Base-by-base conservation (phyloP, 2,888 invertebrate species). In the Drosophila suboccidentalis region DNA sequence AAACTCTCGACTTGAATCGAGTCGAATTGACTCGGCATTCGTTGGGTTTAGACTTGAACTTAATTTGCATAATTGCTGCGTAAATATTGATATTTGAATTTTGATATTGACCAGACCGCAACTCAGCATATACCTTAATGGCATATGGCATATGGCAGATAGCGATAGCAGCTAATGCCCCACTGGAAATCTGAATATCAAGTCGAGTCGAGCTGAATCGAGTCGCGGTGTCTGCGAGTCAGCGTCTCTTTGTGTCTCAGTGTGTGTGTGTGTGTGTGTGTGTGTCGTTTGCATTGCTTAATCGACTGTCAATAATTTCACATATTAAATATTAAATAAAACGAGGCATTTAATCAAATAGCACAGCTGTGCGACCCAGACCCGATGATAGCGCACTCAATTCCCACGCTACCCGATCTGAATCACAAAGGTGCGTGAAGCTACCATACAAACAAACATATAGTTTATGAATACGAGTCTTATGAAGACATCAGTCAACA, bases 31-130 rank as follows among this genome's bases (percentile, higher is more conserved):
- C 44, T n/a, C 13, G 44, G 13, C 22, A 13, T 44, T 44, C 44
- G 22, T 17, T 26, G 15, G 68, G 61, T n/a, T 73, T 76, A 66
- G 76, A 71, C 80, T 80, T 83, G 80, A 88, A 82, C 89, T 84
- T 88, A 84, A 87, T 86, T 86, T 86, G 86, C 86, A 86, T 86
- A 86, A 86, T 86, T 86, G 86, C 87, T 84, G 89, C 87, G 89
- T 88, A 86, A 86, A 86, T 88, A 86, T 88, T 86, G 84, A 82
- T 86, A 82, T 87, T 84, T 84, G 80, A 87, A 78, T 84, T 84
- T 84, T 84, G 84, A 84, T 84, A 84, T 84, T 84, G 84, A 84
- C 84, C 84, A 80, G 60, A 66, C 58, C 62, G 78, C 26, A 44
- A 63, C 55, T 53, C 71, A 75, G 38, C 58, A 54, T 43, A 61